Conservation (phyloP, 1,140 invertebrate genomes). For the Bombus difficillimus region DNA sequence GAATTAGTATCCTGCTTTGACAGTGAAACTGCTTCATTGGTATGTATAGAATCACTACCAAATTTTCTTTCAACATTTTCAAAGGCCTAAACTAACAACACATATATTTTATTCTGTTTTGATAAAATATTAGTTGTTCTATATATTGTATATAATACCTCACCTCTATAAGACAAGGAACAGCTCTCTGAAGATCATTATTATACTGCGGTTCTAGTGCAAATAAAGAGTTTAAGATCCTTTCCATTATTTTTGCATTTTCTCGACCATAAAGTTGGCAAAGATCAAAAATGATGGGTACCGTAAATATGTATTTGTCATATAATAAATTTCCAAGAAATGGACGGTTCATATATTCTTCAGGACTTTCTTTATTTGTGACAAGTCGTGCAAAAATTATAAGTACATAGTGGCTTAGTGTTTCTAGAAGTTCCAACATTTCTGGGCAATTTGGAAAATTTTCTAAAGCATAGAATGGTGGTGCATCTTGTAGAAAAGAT, state of each 20-base stretch:
- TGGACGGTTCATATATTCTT: constrained; percentile 85
- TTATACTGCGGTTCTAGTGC: constrained; percentile 88
- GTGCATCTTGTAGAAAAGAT: constrained; percentile 89
- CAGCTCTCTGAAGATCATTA: constrained; percentile 85
- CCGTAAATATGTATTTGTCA: constrained; percentile 91
- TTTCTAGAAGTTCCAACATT: constrained; percentile 80
- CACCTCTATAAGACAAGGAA: constrained; percentile 83
- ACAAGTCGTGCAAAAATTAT: constrained; percentile 88
- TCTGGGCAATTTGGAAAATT: constrained; percentile 79
- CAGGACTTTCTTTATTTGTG: constrained; percentile 89
- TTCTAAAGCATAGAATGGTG: constrained; percentile 86
- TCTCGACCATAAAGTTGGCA: constrained; percentile 88
- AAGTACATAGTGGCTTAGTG: constrained; percentile 86
- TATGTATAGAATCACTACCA: constrained; percentile 56
- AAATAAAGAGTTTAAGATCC: constrained; percentile 88
- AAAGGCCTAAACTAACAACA: constrained; percentile 65
- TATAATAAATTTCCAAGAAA: constrained; percentile 89
- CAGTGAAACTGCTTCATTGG: constrained; percentile 81
- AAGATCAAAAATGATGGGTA: constrained; percentile 91
- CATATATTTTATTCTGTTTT: not conserved
- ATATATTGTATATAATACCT: constrained; percentile 33
- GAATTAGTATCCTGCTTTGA: constrained; percentile 70
- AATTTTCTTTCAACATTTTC: constrained; percentile 73
- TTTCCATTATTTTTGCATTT: constrained; percentile 85
- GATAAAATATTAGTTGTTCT: not conserved